Percentiles rank a stretch among this genome's conserved stretches.
phyloP scores from a whole-genome alignment of 2,113 vertebrate genomes.

The Tauraco erythrolophus region DNA sequence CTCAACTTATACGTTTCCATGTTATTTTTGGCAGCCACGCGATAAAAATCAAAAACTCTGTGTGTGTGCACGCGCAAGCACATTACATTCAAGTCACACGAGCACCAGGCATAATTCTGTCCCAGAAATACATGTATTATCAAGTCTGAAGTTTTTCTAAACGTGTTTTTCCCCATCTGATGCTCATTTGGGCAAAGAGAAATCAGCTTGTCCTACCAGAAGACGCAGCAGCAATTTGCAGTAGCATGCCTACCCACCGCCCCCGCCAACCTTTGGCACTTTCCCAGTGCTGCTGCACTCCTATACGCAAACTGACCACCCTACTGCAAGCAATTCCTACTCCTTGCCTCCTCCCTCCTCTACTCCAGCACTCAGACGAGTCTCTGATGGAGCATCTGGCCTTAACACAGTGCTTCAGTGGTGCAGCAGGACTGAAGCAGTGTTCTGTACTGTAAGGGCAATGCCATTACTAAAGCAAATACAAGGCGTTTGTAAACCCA shows the following conservation, averaged over 20 bases:
- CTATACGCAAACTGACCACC: neutral
- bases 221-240: neutral
- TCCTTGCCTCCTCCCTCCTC: neutral
- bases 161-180: neutral
- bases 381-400: rapidly evolving
- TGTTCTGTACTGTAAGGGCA: rapidly evolving
- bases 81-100: neutral
- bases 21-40: constrained; percentile 23
- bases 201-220: neutral
- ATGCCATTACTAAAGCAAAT: neutral
- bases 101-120: neutral
- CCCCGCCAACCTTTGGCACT: too few species aligned
- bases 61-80: rapidly evolving
- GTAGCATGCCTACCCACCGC: rapidly evolving
- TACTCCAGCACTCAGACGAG: neutral
- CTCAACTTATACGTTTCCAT: neutral
- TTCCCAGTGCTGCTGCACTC: neutral
- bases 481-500: neutral
- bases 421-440: neutral
- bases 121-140: constrained; percentile 1
- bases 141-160: neutral
- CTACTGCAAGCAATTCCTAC: neutral
- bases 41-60: constrained; percentile 6
- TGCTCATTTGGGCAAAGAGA: neutral
- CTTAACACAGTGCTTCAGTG: neutral